These are phyloP conservation scores for Psephotus haematonotus DNA, from an alignment of 2,113 vertebrate genomes.

Conservation along the genomic window DNA sequence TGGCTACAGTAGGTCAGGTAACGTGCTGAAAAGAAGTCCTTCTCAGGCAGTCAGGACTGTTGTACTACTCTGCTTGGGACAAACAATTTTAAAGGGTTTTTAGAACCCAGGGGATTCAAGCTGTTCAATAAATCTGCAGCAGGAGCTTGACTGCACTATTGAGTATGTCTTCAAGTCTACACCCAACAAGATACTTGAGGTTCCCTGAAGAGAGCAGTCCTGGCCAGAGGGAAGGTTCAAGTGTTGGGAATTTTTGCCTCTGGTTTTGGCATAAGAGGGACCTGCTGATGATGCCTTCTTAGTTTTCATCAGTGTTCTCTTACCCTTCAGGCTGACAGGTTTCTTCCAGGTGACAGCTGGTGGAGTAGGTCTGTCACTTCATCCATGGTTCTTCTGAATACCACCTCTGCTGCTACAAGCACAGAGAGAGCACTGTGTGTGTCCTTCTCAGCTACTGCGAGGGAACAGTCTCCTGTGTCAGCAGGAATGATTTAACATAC, in stretches of 20 bases:
- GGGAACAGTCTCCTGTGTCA: not conserved
- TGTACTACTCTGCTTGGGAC: not conserved
- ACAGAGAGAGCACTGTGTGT: not conserved
- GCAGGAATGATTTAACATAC: not conserved
- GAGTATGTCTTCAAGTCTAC: not conserved
- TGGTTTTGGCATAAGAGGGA: not conserved
- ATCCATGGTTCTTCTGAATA: not conserved
- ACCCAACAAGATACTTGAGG: accelerated
- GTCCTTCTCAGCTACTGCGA: not conserved
- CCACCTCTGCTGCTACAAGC: not conserved
- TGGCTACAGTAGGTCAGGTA: not conserved
- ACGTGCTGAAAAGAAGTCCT: not conserved
- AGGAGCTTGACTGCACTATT: not conserved
- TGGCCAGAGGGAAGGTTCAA: not conserved
- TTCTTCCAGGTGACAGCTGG: constrained; percentile 19
- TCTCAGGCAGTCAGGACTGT: not conserved
- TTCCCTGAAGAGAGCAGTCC: not conserved
- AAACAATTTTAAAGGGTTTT: not conserved
- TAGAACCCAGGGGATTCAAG: not conserved
- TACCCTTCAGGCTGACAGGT: not conserved
- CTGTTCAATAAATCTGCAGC: not conserved
- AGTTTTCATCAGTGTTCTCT: constrained; percentile 9
- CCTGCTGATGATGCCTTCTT: not conserved
- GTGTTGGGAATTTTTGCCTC: not conserved
- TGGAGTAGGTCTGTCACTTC: not conserved